Conservation (phyloP, 2,797 vertebrate species). For the Ibycter americanus region DNA sequence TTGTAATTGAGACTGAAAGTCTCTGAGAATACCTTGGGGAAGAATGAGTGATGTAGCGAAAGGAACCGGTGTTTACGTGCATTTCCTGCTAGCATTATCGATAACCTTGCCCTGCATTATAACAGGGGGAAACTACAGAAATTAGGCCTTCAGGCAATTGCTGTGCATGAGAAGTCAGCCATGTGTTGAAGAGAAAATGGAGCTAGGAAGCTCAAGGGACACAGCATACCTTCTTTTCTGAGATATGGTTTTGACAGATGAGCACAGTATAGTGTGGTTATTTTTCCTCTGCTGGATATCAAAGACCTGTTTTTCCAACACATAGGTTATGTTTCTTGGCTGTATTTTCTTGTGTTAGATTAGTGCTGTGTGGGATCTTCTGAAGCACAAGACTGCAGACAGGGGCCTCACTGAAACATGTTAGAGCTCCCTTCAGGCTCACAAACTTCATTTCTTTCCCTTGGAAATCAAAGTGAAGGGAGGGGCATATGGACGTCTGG, state of each 20-base stretch:
- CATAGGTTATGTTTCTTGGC: not conserved
- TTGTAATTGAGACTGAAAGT: not conserved
- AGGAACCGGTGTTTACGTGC: not conserved
- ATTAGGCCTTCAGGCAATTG: not conserved
- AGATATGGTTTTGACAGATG: not conserved
- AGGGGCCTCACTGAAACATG: not conserved
- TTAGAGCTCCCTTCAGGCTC: not conserved
- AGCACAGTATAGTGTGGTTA: not conserved
- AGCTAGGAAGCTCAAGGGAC: not conserved
- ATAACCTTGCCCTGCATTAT: not conserved
- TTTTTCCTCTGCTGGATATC: not conserved
- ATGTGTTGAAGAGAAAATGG: not conserved
- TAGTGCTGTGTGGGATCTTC: not conserved
- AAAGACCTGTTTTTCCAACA: not conserved
- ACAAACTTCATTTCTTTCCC: not conserved
- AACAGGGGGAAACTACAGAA: not conserved
- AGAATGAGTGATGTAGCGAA: not conserved
- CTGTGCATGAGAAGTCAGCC: not conserved
- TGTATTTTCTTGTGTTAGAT: not conserved
- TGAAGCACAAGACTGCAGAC: not conserved
- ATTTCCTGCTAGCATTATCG: not conserved
- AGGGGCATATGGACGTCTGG: not conserved
- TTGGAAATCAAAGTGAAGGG: not conserved
- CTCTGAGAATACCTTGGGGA: not conserved
- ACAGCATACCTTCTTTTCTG: not conserved